Evolutionary conservation across 2,113 vertebrate species (phyloP), one percentile per base, ranked within the genome.

Genomic region (Proterorhinus semilunaris): DNA sequence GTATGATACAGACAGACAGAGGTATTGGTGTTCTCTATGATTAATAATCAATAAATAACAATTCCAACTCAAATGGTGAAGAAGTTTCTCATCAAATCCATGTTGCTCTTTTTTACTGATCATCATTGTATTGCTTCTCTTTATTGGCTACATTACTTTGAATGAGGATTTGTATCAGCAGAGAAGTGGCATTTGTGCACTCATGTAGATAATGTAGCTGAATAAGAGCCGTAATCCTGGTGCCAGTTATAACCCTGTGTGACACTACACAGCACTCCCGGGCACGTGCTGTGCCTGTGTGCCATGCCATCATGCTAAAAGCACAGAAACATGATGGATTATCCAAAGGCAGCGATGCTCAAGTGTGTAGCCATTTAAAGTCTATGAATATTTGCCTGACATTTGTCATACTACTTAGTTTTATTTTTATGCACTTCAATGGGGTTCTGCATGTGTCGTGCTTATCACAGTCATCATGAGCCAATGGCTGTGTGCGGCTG

Each of bases 221-320:
- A 21, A 72, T 16, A 47, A 62, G 43, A 53, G 9, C 62, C 68
- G 44, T 71, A 44, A 64, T 47, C 43, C 47, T 57, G 54, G 21
- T 50, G 65, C 53, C 51, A 49, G 15, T 6, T 78, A 63, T 75
- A 64, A 84, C 75, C 79, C 75, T 63, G 70, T 59, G 9, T 62
- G 58, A 64, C 2, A 50, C 58, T 44, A 62, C 50, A 62, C 50
- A 61, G 59, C 42, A 11, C 42, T 62, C 69, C 7, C 15, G 51
- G 79, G 71, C 79, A 66, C 52, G 16, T 55, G 21, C 57, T 81
- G 49, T 47, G 7, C 27, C 27, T 36, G 27, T 3, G 27, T 36
- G 27, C 27, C 27, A 36, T 71, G 51, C 43, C 27, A 12, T 12
- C 66, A 65, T 9, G 12, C 7, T 15, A 5, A n/a, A 59, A 59